phyloP scores from a whole-genome alignment of 2,797 vertebrate genomes.

The Adrianichthys oophorus region DNA sequence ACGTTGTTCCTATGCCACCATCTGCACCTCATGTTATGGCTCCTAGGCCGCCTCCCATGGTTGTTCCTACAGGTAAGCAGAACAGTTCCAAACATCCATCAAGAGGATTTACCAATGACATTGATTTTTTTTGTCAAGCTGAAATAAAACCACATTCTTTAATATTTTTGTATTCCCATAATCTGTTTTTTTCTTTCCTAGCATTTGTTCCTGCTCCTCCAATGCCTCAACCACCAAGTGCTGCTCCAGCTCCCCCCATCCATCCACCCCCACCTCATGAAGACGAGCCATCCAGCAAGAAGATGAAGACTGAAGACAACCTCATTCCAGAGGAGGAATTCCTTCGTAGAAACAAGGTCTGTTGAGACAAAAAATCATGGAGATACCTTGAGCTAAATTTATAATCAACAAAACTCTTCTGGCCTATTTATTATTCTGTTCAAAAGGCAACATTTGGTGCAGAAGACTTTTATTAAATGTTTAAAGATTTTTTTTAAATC shows the following conservation, averaged over 20 bases:
- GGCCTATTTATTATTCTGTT: neutral
- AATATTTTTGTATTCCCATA: neutral
- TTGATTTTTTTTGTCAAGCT: too few relatives aligned
- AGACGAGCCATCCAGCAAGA: conserved; percentile 93
- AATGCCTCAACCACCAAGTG: conserved; percentile 83
- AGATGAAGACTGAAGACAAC: conserved; percentile 96
- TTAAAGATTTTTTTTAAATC: neutral
- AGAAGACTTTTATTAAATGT: neutral
- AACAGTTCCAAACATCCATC: neutral
- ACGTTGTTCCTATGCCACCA: conserved; percentile 94
- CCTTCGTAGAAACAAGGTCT: conserved; percentile 93
- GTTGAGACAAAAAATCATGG: neutral
- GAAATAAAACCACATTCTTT: neutral
- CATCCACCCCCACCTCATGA: conserved; percentile 92
- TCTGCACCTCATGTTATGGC: conserved; percentile 90
- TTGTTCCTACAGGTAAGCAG: conserved; percentile 89
- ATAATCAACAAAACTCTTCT: neutral
- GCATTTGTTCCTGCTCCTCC: conserved; percentile 96
- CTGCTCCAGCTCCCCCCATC: conserved; percentile 84
- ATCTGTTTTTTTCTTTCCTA: conserved; percentile 40
- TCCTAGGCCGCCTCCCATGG: conserved; percentile 94
- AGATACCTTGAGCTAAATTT: neutral
- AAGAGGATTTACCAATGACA: neutral
- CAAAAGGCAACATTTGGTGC: neutral
- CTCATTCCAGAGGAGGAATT: conserved; percentile 97